Conservation (phyloP, 2,797 vertebrate species). For the Meriones psammophilus region DNA sequence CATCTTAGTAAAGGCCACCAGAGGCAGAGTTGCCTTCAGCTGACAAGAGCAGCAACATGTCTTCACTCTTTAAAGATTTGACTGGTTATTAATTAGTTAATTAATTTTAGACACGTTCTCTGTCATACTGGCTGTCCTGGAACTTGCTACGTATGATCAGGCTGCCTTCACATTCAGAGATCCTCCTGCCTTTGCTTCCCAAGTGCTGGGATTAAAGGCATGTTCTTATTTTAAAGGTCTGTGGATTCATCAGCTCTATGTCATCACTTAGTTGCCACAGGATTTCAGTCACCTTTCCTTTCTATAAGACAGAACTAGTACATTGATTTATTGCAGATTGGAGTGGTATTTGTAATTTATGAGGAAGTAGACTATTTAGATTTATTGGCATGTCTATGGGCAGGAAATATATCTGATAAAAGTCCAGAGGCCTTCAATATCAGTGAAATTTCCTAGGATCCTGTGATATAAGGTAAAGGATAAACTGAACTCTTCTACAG, state of each 20-base stretch:
- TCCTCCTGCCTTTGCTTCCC: not conserved
- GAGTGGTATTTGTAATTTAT: not conserved
- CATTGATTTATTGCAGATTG: not conserved
- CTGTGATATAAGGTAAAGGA: not conserved
- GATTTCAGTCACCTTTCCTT: conserved; percentile 41
- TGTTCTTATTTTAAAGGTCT: not conserved
- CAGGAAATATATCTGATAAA: conserved; percentile 19
- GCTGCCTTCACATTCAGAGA: not conserved
- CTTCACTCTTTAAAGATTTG: not conserved
- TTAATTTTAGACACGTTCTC: not conserved
- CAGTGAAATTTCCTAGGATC: not conserved
- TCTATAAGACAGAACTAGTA: not conserved
- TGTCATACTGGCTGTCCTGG: not conserved
- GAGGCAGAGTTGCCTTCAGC: not conserved
- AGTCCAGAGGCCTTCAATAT: not conserved
- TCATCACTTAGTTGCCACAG: conserved; percentile 28
- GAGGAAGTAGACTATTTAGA: not conserved
- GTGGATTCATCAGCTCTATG: not conserved
- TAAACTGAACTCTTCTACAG: not conserved
- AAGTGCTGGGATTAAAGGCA: not conserved
- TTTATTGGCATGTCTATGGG: not conserved
- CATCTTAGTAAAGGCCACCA: not conserved
- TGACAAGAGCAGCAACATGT: not conserved
- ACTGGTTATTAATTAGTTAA: not conserved
- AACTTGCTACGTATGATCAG: not conserved